Evolutionary conservation across 2,113 vertebrate genomes (phyloP).

Genomic region (Aythya baeri): DNA sequence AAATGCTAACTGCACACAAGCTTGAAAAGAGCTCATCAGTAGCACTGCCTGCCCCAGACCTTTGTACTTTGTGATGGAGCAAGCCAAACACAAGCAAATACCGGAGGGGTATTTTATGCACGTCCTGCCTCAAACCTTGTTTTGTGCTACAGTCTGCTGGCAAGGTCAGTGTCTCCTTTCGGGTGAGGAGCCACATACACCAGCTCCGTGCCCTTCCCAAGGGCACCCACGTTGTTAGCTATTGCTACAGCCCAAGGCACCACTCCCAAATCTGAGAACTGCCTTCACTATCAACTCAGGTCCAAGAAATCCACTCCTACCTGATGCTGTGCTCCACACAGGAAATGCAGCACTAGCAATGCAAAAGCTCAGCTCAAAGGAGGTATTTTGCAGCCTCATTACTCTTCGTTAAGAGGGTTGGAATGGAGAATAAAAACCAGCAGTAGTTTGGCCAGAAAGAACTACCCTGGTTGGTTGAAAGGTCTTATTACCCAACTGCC

Average conservation of each 20-base stretch:
- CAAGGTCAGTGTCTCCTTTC: conserved; percentile 42
- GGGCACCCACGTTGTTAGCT: not conserved
- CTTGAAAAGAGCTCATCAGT: not conserved
- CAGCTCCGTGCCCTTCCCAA: not conserved
- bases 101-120: not conserved
- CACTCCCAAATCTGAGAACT: not conserved
- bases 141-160: not conserved
- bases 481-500: not conserved
- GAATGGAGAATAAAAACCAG: not conserved
- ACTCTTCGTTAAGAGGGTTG: not conserved
- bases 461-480: not conserved
- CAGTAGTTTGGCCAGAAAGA: not conserved
- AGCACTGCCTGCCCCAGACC: not conserved
- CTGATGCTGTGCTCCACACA: not conserved
- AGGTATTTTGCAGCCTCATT: not conserved
- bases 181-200: not conserved
- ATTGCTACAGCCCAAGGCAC: not conserved
- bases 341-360: not conserved
- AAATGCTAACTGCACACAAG: not conserved
- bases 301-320: not conserved
- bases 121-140: not conserved
- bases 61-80: not conserved
- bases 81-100: not conserved
- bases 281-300: not conserved
- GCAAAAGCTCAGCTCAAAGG: not conserved